Base-by-base conservation (phyloP, 2,113 vertebrate species). In the Gallinago media region DNA sequence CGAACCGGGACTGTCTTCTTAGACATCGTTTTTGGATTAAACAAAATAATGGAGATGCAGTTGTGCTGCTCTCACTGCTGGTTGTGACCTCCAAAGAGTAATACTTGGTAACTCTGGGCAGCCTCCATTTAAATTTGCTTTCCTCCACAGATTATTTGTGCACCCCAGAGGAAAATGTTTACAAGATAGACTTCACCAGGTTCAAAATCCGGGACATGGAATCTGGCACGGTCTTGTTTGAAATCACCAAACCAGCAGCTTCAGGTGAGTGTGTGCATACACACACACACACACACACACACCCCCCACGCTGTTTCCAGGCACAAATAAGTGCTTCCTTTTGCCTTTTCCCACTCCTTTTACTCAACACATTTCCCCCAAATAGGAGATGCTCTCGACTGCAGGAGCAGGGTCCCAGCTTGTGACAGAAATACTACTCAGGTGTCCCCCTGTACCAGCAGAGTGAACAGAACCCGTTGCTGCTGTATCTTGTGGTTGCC, bases 131-230 rank as follows among this genome's bases (percentile, higher is more conserved):
- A 4, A 49, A 73, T 54, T 71, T 54, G 9, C 46, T 93, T 82
- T 92, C 86, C 92, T 76, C 86, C 96, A 68, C 97, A 99, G 99
- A 99, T 98, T 99, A 99, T 92, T 97, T 99, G 67, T 99, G 99
- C 95, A 98, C 98, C 77, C 99, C 99, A 2, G 99, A 99, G 94
- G 99, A 99, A 97, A 99, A 99, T 11, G 98, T 99, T 89, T 99
- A 99, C 98, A 99, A 99, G 98, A 99, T 99, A 34, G 99, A 99
- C 97, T 99, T 99, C 97, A 99, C 99, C 91, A 98, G 99, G 96
- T 99, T 99, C 96, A 99, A 99, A 98, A 99, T 99, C 97, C 98
- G 99, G 15, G 99, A 99, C 97, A 99, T 99, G 99, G 99, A 99
- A 95, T 99, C 99, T 13, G 99, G 99, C 87, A 99, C 99, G 0